Conservation (phyloP, 1,140 invertebrate genomes). For the Drosophila lini region DNA sequence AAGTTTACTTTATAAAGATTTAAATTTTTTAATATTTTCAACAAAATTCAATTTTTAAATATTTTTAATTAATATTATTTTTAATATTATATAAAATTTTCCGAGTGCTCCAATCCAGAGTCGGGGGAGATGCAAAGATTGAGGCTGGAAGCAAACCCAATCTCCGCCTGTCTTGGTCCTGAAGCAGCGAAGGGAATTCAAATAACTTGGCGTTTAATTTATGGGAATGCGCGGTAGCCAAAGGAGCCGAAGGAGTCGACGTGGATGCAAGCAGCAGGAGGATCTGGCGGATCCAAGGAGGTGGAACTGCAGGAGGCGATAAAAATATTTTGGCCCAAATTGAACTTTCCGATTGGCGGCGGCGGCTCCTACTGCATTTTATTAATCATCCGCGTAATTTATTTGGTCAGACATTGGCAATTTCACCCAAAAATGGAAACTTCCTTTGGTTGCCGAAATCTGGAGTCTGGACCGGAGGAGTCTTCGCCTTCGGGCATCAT, state of each 20-base stretch:
- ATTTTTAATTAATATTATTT: too few species aligned
- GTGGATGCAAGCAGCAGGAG: conserved; percentile 1
- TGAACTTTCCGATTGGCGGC: conserved; percentile 56
- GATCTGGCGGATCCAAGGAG: neutral
- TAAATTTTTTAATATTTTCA: neutral
- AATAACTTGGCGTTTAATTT: conserved; percentile 83
- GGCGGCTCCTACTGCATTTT: conserved; percentile 61
- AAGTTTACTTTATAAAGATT: neutral
- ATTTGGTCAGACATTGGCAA: conserved; percentile 76
- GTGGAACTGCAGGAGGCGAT: conserved; percentile 50
- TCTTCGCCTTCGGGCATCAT: conserved; percentile 46
- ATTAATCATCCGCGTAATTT: conserved; percentile 82
- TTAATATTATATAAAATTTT: neutral
- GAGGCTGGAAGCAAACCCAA: conserved; percentile 37
- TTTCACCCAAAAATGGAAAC: conserved; percentile 77
- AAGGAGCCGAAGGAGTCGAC: conserved; percentile 38
- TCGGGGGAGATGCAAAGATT: conserved; percentile 44
- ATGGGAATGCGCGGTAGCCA: conserved; percentile 80
- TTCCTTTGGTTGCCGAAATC: conserved; percentile 30
- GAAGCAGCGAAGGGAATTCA: conserved; percentile 62
- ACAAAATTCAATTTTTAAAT: too few species aligned
- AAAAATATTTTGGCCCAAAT: conserved; percentile 82
- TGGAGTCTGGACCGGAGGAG: neutral
- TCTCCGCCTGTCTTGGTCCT: conserved; percentile 41
- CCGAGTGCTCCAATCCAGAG: neutral